Conservation (phyloP, 2,113 vertebrate species). For the Pan troglodytes region NHGRI_mPanTro3-v2.1_pri NC_072410.2:72299501-72300000, state of each 20-base stretch:
- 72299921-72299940: not conserved
- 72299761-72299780: conserved; percentile 65
- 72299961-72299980: not conserved
- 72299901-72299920: not conserved
- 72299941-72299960: not conserved
- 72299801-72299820: conserved; percentile 32
- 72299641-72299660: conserved; percentile 76
- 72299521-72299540: not conserved
- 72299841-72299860: not conserved
- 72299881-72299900: not conserved
- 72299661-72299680: conserved; percentile 77
- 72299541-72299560: conserved; percentile 35
- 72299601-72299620: conserved; percentile 70
- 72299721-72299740: conserved; percentile 77
- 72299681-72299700: conserved; percentile 69
- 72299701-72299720: conserved; percentile 74
- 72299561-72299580: conserved; percentile 39
- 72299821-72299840: conserved; percentile 20
- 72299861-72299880: not conserved
- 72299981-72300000: not conserved
- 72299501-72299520: not conserved
- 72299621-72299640: conserved; percentile 74
- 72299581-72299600: conserved; percentile 53
- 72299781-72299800: conserved; percentile 41
- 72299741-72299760: conserved; percentile 64